Percentiles rank a stretch among this genome's conserved stretches.
These are phyloP conservation scores for Coptodon rendalli DNA, from an alignment of 2,113 vertebrate genomes.

Conservation along the genomic window DNA sequence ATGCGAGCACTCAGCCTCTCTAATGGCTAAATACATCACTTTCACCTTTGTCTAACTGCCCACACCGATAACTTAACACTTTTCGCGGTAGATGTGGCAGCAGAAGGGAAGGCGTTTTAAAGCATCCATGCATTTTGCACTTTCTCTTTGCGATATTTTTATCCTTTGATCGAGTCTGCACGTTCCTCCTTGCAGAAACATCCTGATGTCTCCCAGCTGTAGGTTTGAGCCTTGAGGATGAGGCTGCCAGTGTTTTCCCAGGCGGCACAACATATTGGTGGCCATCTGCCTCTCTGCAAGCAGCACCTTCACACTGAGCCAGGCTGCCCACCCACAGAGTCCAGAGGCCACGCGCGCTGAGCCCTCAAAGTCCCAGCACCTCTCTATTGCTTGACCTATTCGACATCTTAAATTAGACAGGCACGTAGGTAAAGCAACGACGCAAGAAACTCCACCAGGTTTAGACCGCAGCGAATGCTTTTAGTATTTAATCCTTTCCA, in stretches of 20 bases:
- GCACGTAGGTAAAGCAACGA: not conserved
- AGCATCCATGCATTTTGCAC: not conserved
- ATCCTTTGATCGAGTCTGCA: not conserved
- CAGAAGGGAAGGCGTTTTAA: not conserved
- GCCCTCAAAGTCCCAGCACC: not conserved
- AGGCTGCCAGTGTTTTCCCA: conserved; percentile 42
- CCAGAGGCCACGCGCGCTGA: conserved; percentile 11
- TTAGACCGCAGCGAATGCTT: too few species aligned
- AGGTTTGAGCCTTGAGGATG: conserved; percentile 16
- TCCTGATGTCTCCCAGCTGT: conserved; percentile 25
- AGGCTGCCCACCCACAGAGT: conserved; percentile 23
- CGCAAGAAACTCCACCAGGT: not conserved
- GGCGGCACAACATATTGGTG: conserved; percentile 43
- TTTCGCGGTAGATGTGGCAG: not conserved
- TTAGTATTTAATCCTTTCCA: not conserved
- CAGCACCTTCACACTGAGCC: not conserved
- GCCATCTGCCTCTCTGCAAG: conserved; percentile 54
- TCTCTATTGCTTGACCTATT: not conserved
- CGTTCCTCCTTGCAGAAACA: not conserved
- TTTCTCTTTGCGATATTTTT: not conserved
- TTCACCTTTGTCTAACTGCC: conserved; percentile 38
- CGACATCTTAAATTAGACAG: not conserved
- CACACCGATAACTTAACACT: conserved; percentile 15
- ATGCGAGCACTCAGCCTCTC: conserved; percentile 27
- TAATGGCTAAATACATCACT: conserved; percentile 43